Evolutionary conservation across 2,888 invertebrate genomes (phyloP), one percentile per base, ranked within the genome.

Genomic region (Campoletis raptor): DNA sequence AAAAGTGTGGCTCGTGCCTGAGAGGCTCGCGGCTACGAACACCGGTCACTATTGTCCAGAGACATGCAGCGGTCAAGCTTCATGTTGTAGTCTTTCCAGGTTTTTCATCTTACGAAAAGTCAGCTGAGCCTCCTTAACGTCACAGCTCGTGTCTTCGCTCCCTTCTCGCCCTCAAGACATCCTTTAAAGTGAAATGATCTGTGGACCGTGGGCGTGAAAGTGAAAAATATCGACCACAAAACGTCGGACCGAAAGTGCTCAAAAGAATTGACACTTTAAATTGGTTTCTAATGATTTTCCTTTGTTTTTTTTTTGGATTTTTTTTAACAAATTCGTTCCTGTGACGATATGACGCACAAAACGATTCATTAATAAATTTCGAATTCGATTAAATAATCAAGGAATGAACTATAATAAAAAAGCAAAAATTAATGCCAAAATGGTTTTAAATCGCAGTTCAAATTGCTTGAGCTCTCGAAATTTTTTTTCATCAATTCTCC

Each of bases 21-120:
- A 78, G 76, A 84, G 78, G 64, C 64, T 61, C 74, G 64, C 45
- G 12, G 79, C 21, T 73, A 66, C 37, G 79, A 80, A 76, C 85
- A 74, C 79, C 86, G 81, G 81, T 84, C 85, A 81, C 70, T 79
- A 87, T 82, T 88, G 87, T 89, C 83, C 83, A 64, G 69, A 64
- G 45, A 80, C 64, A 42, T 7, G 30, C 52, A 7, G 42, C 69
- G 30, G 45, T 69, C 67, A 76, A 77, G 83, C 66, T 79, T 24
- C 52, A 21, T 42, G n/a, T n/a, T 40, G 57, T 30, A 30, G 30
- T 30, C 30, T 36, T 48, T 42, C 54, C 37, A 42, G 67, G 73
- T 30, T 52, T 73, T 67, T 73, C 61, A 36, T n/a, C n/a, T 10
- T 36, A 70, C 18, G 54, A 18, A 82, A 84, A 80, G 70, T 77